A percentile compares a stretch with the other conserved stretches of the same genome.
phyloP scores from a whole-genome alignment of 2,797 vertebrate species.

The Tokudaia muenninki region DNA sequence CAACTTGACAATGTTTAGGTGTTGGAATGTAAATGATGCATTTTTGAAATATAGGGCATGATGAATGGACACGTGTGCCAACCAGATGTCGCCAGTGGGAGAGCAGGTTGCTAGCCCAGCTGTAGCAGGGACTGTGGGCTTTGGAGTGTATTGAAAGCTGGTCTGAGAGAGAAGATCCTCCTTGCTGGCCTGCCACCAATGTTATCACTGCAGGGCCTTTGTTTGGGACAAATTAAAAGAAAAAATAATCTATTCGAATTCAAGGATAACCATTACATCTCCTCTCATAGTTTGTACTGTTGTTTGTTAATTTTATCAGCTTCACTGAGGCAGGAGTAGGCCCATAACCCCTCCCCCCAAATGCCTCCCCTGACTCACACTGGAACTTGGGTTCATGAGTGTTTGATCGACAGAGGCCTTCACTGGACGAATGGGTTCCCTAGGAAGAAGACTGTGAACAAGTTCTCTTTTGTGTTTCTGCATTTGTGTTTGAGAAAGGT shows the following conservation, averaged over 20 bases:
- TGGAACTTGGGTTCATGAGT: not conserved
- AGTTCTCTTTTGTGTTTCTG: no score
- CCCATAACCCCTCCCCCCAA: not conserved
- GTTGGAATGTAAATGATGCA: not conserved
- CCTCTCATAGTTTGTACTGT: not conserved
- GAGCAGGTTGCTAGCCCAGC: not conserved
- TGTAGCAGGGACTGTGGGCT: fast-evolving
- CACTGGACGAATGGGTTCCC: not conserved
- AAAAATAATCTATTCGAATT: not conserved
- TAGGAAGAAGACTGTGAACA: not conserved
- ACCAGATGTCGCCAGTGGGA: fast-evolving
- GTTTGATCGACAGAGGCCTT: not conserved
- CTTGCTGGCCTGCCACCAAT: not conserved
- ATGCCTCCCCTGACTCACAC: fast-evolving
- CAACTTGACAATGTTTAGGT: not conserved
- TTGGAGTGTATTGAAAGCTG: not conserved
- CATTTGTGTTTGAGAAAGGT: not conserved
- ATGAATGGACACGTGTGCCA: not conserved
- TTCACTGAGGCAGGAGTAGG: not conserved
- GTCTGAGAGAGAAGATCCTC: not conserved
- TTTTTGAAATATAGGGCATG: not conserved
- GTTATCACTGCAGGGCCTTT: not conserved
- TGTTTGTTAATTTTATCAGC: not conserved
- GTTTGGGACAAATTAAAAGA: not conserved
- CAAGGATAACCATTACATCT: not conserved